Base-by-base conservation (phyloP, 30 jellyfish, hydroid and myxozoan species). In the Phacellophora camtschatica region DNA sequence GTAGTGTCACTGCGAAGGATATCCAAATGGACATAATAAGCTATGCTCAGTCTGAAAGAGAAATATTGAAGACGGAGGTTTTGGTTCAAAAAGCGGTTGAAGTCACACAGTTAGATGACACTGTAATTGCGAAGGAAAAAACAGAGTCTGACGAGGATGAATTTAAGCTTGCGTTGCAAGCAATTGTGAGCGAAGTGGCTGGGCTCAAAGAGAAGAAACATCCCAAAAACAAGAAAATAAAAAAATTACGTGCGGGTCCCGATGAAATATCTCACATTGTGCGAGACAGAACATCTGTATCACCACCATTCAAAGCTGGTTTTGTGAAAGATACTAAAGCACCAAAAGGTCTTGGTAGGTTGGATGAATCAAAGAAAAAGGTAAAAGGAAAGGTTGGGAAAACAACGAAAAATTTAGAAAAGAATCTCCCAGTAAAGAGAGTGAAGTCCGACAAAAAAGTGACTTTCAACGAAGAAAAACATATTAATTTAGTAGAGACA, bases 261-360 rank as follows among this genome's bases (percentile, higher is more conserved):
- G 90, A 78, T n/a, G 78, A 63, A 37, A 35, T 35, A 10, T 37
- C 30, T n/a, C 51, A 55, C 24, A 62, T 78, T 1, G 74, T 78
- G 3, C 84, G 84, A 8, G 91, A 80, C 23, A 24, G 66, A 4
- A 39, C 76, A 11, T 37, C 91, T 2, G 91, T 67, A 18, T 80
- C 91, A 8, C 91, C 91, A 36, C 91, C 91, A 32, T 80, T 80
- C 66, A 71, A 27, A 30, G 80, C 91, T 19, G 91, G 91, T 4
- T 64, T 36, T 16, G 71, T 56, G 25, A 80, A 80, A 24, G 91
- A 65, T 9, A 57, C 30, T 8, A 80, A 80, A 31, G 39, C 91
- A 22, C 91, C 91, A 0, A 80, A 80, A 53, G 91, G 91, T 2
- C 71, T 80, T 1, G 54, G 66, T 20, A 69, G 62, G 6, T 41